phyloP scores from a whole-genome alignment of 2,113 vertebrate genomes.

The Cyphomyrus plagiostoma region DNA sequence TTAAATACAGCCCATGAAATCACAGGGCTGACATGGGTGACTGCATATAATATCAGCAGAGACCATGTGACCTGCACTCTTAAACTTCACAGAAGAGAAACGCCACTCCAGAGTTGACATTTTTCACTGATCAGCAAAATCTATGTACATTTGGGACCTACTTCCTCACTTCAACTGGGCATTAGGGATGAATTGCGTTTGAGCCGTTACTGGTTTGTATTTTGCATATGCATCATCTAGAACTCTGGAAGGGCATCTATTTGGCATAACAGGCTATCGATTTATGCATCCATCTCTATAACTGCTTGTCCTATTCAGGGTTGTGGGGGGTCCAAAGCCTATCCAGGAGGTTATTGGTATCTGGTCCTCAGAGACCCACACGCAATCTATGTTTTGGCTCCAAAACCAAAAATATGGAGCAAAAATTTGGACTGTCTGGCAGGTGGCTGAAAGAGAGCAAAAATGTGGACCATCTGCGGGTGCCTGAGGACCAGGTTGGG shows the following conservation, averaged over 20 bases:
- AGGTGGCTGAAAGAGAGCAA: neutral
- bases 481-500: neutral
- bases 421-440: neutral
- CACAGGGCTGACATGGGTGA: neutral
- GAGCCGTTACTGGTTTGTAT: neutral
- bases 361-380: neutral
- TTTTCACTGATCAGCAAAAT: neutral
- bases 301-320: neutral
- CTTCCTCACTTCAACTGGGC: neutral
- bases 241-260: neutral
- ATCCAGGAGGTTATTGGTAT: neutral
- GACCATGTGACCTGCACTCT: neutral
- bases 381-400: neutral
- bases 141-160: neutral
- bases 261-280: neutral
- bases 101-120: neutral
- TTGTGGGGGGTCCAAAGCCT: neutral
- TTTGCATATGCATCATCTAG: neutral
- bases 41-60: conserved; percentile 1
- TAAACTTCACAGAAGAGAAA: neutral
- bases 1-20: neutral
- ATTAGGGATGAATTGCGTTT: neutral
- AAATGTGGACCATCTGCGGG: neutral
- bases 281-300: neutral
- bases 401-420: neutral